Conservation (phyloP, 92 coral and sea anemone species). For the Paramuricea clavata region DNA sequence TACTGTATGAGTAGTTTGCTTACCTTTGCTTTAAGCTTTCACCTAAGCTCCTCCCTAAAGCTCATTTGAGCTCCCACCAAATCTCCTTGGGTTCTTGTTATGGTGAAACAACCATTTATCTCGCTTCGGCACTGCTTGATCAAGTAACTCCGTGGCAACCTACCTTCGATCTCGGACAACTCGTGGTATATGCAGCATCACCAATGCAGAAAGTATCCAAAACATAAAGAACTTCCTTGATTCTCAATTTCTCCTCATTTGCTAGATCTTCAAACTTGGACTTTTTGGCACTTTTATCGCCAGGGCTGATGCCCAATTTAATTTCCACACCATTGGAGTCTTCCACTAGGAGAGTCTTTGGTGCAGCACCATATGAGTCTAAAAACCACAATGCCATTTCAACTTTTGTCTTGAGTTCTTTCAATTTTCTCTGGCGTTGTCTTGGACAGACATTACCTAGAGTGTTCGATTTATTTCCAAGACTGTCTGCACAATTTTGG, state of each 20-base stretch:
- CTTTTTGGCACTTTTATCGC: not conserved
- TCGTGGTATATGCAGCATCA: not conserved
- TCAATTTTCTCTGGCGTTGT: constrained; percentile 25
- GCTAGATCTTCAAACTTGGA: not conserved
- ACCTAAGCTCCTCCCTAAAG: not conserved
- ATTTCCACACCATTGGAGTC: not conserved
- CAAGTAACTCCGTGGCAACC: not conserved
- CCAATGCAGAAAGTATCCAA: not conserved
- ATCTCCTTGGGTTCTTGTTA: not conserved
- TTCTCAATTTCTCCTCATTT: not conserved
- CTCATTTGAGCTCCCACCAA: not conserved
- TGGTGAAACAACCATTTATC: too few species aligned
- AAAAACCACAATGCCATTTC: constrained; percentile 6
- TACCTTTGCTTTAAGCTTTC: constrained; percentile 8
- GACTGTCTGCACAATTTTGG: not conserved
- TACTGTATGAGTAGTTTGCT: not conserved
- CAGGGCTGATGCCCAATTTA: too few species aligned
- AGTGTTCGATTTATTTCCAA: not conserved
- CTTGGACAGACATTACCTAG: constrained; percentile 5
- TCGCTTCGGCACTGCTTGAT: too few species aligned
- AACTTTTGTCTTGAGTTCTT: not conserved
- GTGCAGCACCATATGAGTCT: not conserved
- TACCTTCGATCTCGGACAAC: not conserved
- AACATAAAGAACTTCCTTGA: not conserved
- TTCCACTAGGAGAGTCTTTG: not conserved